Conservation (phyloP, 2,113 vertebrate species). For the Uropsilus gracilis region DNA sequence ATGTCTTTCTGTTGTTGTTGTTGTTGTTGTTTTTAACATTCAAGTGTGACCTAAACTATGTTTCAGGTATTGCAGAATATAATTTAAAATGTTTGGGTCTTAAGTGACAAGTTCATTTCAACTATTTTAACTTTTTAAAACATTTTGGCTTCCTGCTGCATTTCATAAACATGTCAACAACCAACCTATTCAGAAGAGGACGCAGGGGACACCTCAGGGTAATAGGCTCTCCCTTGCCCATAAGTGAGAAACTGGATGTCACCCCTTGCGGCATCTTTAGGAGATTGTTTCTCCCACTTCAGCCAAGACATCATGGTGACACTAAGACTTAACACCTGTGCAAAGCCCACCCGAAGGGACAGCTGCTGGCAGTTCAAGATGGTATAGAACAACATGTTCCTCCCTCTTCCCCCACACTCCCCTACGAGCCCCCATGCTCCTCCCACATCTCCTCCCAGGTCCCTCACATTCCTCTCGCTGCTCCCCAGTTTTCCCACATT, state of each 20-base stretch:
- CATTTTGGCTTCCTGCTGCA: neutral
- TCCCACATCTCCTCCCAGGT: neutral
- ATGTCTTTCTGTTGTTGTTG: too few relatives aligned
- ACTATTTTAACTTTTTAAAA: neutral
- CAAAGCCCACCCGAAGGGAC: neutral
- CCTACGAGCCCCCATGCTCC: too few relatives aligned
- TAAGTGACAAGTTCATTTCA: neutral
- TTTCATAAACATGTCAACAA: constrained; percentile 13
- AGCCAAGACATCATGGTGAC: neutral
- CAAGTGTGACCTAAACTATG: neutral
- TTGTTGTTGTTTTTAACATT: neutral
- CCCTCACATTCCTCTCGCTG: too few relatives aligned
- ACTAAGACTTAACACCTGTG: neutral
- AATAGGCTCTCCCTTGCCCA: neutral
- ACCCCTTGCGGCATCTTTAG: neutral
- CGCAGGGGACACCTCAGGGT: neutral
- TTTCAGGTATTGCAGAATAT: neutral
- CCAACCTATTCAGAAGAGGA: neutral
- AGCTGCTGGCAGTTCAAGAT: neutral
- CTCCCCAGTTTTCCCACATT: too few relatives aligned
- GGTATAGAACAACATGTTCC: neutral
- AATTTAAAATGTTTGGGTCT: neutral
- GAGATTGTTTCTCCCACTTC: neutral
- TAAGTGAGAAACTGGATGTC: neutral
- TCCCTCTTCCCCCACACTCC: too few relatives aligned